Evolutionary conservation across 2,888 invertebrate species (phyloP).

Genomic region (Mylabris sibirica): DNA sequence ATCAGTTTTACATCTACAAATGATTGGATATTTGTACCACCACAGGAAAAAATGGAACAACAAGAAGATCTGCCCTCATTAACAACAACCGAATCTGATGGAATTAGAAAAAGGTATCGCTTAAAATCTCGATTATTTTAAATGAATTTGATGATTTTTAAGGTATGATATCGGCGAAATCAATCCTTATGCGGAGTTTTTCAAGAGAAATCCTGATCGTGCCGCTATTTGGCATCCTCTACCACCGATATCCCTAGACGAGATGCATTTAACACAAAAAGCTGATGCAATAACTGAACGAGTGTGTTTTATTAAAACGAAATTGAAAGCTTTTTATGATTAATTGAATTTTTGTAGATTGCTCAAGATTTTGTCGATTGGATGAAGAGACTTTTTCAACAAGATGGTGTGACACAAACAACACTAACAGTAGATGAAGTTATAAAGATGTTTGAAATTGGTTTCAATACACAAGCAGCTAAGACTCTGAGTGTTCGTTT

Average conservation of each 20-base stretch:
- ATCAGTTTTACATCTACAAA: background rate
- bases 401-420: constrained; percentile 41
- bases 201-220: constrained; percentile 51
- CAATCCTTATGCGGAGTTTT: constrained; percentile 55
- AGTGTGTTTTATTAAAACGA: too few relatives aligned
- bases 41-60: background rate
- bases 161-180: constrained; percentile 37
- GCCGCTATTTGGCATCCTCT: constrained; percentile 57
- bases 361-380: constrained; percentile 48
- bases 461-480: constrained; percentile 67
- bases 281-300: constrained; percentile 54
- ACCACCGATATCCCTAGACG: constrained; percentile 53
- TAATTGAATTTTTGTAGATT: background rate
- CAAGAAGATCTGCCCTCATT: too few relatives aligned
- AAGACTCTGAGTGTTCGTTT: constrained; percentile 65
- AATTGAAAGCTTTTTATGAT: too few relatives aligned
- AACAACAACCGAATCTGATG: background rate
- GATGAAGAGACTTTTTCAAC: constrained; percentile 52
- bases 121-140: background rate
- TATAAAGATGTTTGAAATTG: constrained; percentile 63
- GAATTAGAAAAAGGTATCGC: background rate
- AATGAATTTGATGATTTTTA: background rate
- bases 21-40: background rate
- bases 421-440: constrained; percentile 52
- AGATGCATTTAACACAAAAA: constrained; percentile 56